Evolutionary conservation across 2,113 vertebrate genomes (phyloP).

Genomic region (Melanocharis versteri): DNA sequence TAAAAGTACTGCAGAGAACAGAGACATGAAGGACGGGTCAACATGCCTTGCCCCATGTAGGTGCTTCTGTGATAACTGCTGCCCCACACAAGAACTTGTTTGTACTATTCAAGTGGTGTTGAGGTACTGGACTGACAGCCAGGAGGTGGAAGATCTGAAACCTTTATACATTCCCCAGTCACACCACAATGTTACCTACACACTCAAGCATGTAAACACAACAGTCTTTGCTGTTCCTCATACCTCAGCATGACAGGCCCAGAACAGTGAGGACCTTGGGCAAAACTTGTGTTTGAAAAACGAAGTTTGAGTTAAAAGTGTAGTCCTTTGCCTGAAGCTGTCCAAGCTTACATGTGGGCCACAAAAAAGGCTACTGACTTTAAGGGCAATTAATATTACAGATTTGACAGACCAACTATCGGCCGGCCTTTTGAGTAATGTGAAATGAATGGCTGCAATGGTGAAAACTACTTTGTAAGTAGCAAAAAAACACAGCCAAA

Average conservation of each 20-base stretch:
- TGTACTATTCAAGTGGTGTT: background rate
- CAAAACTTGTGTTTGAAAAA: background rate
- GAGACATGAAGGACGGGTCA: background rate
- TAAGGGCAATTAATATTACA: background rate
- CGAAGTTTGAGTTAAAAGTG: background rate
- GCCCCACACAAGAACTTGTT: background rate
- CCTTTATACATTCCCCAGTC: background rate
- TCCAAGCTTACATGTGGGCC: background rate
- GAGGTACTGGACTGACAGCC: background rate
- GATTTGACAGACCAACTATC: background rate
- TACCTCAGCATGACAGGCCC: background rate
- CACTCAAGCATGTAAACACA: accelerated
- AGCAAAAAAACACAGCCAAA: background rate
- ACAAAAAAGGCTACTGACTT: background rate
- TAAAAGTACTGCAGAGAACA: background rate
- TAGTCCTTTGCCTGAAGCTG: background rate
- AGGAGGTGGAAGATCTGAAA: background rate
- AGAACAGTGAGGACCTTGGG: background rate
- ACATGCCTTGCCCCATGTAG: background rate
- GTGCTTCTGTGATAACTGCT: background rate
- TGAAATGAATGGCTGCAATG: background rate
- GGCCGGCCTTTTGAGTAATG: background rate
- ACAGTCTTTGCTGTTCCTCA: background rate
- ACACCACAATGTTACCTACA: background rate
- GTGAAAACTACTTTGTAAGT: background rate